A percentile compares a stretch with the other conserved stretches of the same genome.
These are phyloP conservation scores for Kryphioiulus occultus DNA, from an alignment of 2,888 invertebrate species.

Conservation along the genomic window DNA sequence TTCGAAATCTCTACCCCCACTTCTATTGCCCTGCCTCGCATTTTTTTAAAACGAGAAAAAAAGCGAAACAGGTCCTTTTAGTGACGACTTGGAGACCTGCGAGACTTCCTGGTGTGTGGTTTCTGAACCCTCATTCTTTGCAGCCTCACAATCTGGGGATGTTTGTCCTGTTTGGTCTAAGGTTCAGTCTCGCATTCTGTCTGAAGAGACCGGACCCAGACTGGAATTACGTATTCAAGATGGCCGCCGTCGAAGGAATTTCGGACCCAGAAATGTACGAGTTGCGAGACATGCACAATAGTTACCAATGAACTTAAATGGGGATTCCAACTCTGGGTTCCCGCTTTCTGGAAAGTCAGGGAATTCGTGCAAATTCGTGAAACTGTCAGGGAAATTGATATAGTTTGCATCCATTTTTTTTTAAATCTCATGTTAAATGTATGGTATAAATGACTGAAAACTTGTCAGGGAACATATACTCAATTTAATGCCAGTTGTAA, in stretches of 20 bases:
- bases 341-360: no score
- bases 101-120: conserved; percentile 40
- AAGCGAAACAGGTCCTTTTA: conserved; percentile 36
- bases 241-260: not conserved
- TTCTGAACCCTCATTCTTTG: conserved; percentile 35
- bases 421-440: no score
- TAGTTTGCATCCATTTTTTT: no score
- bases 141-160: conserved; percentile 13
- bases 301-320: no score
- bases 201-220: conserved; percentile 1
- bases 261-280: no score
- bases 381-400: no score
- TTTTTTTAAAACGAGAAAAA: not conserved
- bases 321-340: no score
- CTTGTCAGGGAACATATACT: no score
- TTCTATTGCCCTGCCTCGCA: not conserved
- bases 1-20: conserved; percentile 39
- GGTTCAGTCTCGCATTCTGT: not conserved
- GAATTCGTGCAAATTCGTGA: no score
- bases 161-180: not conserved
- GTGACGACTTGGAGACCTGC: not conserved
- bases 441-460: no score
- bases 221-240: conserved; percentile 4
- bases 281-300: no score
- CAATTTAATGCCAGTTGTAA: no score